Evolutionary conservation across 2,797 vertebrate genomes (phyloP).

Genomic region (Galago senegalensis): DNA sequence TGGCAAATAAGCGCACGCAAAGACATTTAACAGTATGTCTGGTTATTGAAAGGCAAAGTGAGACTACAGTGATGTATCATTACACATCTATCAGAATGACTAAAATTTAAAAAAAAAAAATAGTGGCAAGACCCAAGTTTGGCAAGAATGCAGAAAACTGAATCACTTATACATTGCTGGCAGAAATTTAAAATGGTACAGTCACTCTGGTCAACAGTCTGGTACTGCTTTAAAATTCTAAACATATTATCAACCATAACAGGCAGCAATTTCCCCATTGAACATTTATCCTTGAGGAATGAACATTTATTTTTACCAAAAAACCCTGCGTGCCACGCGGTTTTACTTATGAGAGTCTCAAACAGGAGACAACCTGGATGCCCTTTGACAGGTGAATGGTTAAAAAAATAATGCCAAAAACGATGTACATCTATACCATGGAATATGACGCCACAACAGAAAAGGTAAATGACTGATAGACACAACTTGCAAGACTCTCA

Average conservation of each 20-base stretch:
- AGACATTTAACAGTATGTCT: neutral
- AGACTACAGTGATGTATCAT: neutral
- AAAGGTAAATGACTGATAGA: neutral
- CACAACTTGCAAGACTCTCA: neutral
- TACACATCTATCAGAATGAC: neutral
- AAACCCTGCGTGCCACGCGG: neutral
- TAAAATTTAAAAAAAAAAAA: neutral
- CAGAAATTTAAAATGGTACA: neutral
- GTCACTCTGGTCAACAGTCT: neutral
- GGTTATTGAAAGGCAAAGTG: constrained; percentile 6
- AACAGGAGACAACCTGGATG: neutral
- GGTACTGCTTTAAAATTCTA: neutral
- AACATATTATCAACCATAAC: neutral
- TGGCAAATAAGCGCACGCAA: neutral
- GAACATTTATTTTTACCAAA: constrained; percentile 6
- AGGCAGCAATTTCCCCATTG: neutral
- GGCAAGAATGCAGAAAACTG: neutral
- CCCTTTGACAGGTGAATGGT: neutral
- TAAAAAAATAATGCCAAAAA: neutral
- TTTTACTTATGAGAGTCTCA: neutral
- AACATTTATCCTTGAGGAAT: neutral
- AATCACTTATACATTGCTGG: neutral
- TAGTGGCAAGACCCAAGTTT: neutral
- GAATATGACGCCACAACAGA: neutral
- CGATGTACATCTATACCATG: neutral